Conservation (phyloP, 30 jellyfish, hydroid and myxozoan species). For the Clytia hemisphaerica region DNA sequence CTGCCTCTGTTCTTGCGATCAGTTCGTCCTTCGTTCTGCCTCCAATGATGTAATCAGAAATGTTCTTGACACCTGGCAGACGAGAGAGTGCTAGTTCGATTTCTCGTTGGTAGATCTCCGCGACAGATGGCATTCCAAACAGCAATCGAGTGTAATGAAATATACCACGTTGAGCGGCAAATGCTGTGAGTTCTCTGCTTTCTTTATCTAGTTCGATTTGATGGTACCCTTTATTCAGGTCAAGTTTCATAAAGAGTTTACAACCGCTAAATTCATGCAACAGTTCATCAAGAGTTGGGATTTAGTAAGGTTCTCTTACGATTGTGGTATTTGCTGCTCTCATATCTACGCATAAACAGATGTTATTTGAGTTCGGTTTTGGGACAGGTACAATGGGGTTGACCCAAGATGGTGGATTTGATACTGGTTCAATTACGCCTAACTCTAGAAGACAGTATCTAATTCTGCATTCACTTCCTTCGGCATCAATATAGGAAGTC, state of each 20-base stretch:
- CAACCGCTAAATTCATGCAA: slow-evolving; percentile 19
- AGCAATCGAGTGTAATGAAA: slow-evolving; percentile 31
- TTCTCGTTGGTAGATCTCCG: slow-evolving; percentile 36
- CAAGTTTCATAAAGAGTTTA: slow-evolving; percentile 18
- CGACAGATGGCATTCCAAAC: slow-evolving; percentile 48
- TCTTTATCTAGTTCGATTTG: slow-evolving; percentile 23
- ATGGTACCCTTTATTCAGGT: slow-evolving; percentile 13
- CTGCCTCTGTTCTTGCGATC: slow-evolving; percentile 19
- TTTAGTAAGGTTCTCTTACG: no score
- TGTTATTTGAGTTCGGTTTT: no score
- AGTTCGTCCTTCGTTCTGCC: slow-evolving; percentile 7
- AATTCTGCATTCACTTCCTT: no score
- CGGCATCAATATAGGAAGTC: no score
- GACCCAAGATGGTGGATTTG: no score
- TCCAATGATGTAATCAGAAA: slow-evolving; percentile 40
- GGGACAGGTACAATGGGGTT: no score
- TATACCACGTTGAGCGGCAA: slow-evolving; percentile 36
- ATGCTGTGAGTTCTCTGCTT: slow-evolving; percentile 29
- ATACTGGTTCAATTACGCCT: no score
- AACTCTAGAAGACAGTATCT: no score
- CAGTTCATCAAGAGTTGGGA: slow-evolving; percentile 19
- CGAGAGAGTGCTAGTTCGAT: slow-evolving; percentile 25
- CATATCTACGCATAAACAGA: no score
- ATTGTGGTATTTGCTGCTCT: no score
- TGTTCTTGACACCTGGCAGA: slow-evolving; percentile 31